phyloP scores from a whole-genome alignment of 2,888 invertebrate genomes.

The Laothoe populi region DNA sequence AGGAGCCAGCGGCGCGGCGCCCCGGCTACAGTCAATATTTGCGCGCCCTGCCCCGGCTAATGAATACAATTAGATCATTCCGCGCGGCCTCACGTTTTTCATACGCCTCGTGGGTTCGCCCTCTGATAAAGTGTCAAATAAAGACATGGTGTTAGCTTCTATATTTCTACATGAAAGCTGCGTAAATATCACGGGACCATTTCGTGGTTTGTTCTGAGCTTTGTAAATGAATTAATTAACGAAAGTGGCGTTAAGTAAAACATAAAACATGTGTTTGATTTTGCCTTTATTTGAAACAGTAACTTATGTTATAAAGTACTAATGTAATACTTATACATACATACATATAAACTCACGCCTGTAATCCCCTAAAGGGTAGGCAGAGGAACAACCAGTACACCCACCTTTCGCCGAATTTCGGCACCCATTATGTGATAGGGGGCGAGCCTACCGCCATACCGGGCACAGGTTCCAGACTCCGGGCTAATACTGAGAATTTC shows the following conservation, averaged over 20 bases:
- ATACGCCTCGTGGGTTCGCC: slow-evolving; percentile 70
- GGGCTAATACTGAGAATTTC: too few relatives aligned
- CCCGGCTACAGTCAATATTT: slow-evolving; percentile 79
- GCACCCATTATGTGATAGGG: too few relatives aligned
- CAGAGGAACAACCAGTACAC: too few relatives aligned
- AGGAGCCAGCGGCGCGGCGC: slow-evolving; percentile 54
- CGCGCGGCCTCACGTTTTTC: slow-evolving; percentile 83
- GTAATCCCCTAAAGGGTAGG: too few relatives aligned
- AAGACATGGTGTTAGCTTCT: slow-evolving; percentile 53
- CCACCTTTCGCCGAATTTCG: too few relatives aligned
- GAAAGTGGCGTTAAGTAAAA: neutral
- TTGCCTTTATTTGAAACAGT: neutral
- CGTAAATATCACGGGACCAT: slow-evolving; percentile 49
- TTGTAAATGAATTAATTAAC: slow-evolving; percentile 3
- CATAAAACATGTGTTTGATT: neutral
- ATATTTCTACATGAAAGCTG: slow-evolving; percentile 63
- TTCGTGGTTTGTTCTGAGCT: slow-evolving; percentile 3
- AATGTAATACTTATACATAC: too few relatives aligned
- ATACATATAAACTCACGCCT: too few relatives aligned
- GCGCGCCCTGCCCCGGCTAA: slow-evolving; percentile 79
- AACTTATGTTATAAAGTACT: too few relatives aligned
- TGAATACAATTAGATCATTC: slow-evolving; percentile 85
- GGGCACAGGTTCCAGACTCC: too few relatives aligned
- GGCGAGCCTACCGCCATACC: too few relatives aligned
- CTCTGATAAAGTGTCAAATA: slow-evolving; percentile 73